These are phyloP conservation scores for Metaphire vulgaris DNA, from an alignment of 1,140 invertebrate species.

Conservation along the genomic window DNA sequence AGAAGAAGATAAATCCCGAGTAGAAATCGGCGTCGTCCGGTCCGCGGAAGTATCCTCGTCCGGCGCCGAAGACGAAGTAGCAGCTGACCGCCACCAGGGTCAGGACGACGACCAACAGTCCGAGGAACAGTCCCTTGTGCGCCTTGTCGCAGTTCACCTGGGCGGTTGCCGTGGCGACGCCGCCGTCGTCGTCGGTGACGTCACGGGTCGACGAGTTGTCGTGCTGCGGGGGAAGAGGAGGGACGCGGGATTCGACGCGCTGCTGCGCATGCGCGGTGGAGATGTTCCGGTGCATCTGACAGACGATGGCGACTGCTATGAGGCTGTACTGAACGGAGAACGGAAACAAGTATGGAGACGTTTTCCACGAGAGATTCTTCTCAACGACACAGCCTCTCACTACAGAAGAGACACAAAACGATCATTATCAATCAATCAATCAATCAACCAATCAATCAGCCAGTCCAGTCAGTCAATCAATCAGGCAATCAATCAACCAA, in stretches of 20 bases:
- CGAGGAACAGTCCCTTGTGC: constrained; percentile 80
- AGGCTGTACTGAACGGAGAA: constrained; percentile 95
- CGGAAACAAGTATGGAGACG: constrained; percentile 77
- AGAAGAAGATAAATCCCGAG: constrained; percentile 17
- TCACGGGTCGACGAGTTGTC: not conserved
- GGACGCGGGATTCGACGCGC: not conserved
- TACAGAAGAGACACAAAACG: no score
- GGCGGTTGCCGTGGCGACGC: no score
- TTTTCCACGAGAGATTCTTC: constrained; percentile 34
- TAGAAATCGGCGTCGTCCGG: not conserved
- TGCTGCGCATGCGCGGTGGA: constrained; percentile 10
- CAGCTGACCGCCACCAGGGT: constrained; percentile 88
- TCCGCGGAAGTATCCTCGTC: not conserved
- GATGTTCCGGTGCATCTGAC: constrained; percentile 70
- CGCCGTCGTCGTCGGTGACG: not conserved
- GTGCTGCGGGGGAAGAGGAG: no score
- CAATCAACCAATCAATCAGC: no score
- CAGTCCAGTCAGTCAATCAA: no score
- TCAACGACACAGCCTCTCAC: not conserved
- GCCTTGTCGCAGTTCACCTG: constrained; percentile 55
- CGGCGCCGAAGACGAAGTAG: constrained; percentile 68
- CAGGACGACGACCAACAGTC: constrained; percentile 72
- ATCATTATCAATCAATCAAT: no score
- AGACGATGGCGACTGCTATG: constrained; percentile 92
- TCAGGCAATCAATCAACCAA: no score